phyloP scores from a whole-genome alignment of 2,888 invertebrate genomes.

The Folsomia candida region DNA sequence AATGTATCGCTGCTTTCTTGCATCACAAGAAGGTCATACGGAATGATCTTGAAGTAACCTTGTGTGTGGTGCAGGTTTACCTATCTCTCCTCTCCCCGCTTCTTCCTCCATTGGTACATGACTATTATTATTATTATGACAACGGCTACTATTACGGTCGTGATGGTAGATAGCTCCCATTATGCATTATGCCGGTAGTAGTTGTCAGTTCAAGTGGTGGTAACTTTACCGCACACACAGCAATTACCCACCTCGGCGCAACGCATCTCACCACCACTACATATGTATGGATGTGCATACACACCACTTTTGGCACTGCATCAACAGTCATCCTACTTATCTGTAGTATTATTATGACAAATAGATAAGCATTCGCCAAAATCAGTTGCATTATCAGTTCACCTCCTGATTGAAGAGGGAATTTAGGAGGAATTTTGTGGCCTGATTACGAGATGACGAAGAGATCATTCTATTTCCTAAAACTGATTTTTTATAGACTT shows the following conservation, averaged over 20 bases:
- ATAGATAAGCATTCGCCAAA: neutral
- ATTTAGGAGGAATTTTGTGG: no score
- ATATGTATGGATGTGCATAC: neutral
- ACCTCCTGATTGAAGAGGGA: no score
- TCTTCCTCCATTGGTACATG: no score
- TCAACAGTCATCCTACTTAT: neutral
- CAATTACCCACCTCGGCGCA: neutral
- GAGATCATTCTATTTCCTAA: no score
- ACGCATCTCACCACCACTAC: no score
- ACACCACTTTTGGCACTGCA: neutral
- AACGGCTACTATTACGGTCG: no score
- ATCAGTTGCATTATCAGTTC: neutral
- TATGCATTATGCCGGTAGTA: no score
- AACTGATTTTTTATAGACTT: no score
- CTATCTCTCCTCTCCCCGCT: constrained; percentile 17
- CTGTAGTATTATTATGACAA: no score
- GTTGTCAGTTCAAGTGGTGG: neutral
- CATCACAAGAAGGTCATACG: constrained; percentile 31
- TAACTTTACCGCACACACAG: neutral
- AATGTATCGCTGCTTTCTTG: constrained; percentile 8
- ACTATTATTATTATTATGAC: no score
- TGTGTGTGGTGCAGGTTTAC: constrained; percentile 8
- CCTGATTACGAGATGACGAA: no score
- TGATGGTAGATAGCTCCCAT: no score
- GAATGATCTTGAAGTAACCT: constrained; percentile 39